Conservation (phyloP, 1,140 invertebrate genomes). For the Epicauta chinensis region DNA sequence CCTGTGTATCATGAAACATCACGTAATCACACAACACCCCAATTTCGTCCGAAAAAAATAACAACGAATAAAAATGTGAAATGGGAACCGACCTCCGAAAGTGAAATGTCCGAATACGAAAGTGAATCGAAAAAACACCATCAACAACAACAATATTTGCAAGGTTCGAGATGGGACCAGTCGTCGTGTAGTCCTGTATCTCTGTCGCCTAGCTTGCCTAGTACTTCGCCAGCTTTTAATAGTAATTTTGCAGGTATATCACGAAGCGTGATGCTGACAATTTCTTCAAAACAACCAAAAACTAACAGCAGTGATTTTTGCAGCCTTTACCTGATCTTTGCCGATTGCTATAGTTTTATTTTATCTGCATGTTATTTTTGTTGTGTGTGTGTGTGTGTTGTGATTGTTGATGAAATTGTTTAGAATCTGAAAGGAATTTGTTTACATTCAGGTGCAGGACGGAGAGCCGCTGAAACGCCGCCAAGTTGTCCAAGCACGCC, state of each 20-base stretch:
- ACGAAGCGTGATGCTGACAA: not conserved
- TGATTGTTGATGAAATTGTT: not conserved
- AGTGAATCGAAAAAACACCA: slow-evolving; percentile 43
- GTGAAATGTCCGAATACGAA: slow-evolving; percentile 54
- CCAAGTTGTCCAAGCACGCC: slow-evolving; percentile 41
- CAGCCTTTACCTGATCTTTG: not conserved
- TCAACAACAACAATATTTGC: slow-evolving; percentile 36
- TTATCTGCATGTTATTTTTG: not conserved
- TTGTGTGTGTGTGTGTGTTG: not conserved
- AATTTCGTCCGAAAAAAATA: slow-evolving; percentile 44
- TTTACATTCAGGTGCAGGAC: slow-evolving; percentile 1
- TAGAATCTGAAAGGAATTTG: not conserved
- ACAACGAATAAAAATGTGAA: slow-evolving; percentile 49
- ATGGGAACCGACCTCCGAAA: slow-evolving; percentile 59
- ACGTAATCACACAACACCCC: slow-evolving; percentile 11
- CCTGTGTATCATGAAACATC: slow-evolving; percentile 58
- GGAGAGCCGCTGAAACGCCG: slow-evolving; percentile 34
- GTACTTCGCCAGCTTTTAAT: slow-evolving; percentile 48
- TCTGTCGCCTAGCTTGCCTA: slow-evolving; percentile 53
- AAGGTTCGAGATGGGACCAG: slow-evolving; percentile 48
- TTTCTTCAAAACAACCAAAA: not conserved
- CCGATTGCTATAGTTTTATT: not conserved
- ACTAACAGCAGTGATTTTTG: not conserved
- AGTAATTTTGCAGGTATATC: slow-evolving; percentile 36
- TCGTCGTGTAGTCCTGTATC: slow-evolving; percentile 53